These are phyloP conservation scores for Pentamera pediparva DNA, from an alignment of 53 echinoderm and acorn worm genomes.

Conservation along the genomic window DNA sequence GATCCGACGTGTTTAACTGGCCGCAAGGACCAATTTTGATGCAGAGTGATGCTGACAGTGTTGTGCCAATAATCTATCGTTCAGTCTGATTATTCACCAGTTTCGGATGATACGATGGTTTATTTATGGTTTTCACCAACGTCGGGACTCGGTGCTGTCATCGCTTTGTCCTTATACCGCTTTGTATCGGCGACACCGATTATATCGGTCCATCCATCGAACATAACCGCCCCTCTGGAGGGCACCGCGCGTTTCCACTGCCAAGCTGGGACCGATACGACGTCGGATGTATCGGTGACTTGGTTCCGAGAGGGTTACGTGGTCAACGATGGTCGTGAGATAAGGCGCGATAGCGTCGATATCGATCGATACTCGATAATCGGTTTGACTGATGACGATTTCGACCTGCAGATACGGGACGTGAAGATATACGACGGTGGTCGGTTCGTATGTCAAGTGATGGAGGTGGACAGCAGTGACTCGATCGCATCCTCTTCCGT, in stretches of 20 bases:
- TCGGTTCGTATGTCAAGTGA: not conserved
- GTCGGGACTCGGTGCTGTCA: too few species aligned
- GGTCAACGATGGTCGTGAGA: not conserved
- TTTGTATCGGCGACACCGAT: too few species aligned
- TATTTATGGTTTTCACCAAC: too few species aligned
- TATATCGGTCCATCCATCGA: not conserved
- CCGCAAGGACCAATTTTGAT: too few species aligned
- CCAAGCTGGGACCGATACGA: not conserved
- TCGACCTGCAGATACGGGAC: slow-evolving; percentile 12
- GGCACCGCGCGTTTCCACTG: not conserved
- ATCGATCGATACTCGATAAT: slow-evolving; percentile 11
- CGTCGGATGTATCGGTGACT: not conserved
- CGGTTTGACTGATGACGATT: not conserved
- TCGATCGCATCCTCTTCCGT: not conserved
- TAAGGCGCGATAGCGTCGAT: not conserved
- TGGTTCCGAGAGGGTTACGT: slow-evolving; percentile 9
- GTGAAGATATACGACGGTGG: slow-evolving; percentile 7
- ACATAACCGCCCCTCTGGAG: not conserved
- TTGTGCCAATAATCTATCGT: too few species aligned
- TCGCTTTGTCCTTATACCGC: too few species aligned
- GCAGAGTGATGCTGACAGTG: too few species aligned
- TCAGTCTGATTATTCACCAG: too few species aligned
- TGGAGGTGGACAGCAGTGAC: not conserved
- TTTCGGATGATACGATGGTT: too few species aligned
- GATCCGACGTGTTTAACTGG: too few species aligned